Percentiles rank a stretch among this genome's conserved stretches.
phyloP scores from a whole-genome alignment of 2,888 invertebrate genomes.

The Seladonia tumulorum region DNA sequence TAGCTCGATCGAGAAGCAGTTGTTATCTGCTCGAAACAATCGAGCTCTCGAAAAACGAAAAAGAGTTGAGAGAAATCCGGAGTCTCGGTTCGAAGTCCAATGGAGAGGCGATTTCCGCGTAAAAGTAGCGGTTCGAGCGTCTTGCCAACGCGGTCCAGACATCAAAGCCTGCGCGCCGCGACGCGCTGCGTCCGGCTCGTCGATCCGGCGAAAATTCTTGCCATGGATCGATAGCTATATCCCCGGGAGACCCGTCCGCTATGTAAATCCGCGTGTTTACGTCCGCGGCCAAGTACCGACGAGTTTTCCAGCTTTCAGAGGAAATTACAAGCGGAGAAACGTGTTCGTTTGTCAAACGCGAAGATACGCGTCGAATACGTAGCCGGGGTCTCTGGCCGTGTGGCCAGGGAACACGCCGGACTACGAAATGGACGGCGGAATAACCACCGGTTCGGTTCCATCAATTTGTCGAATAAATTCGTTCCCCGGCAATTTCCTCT shows the following conservation, averaged over 20 bases:
- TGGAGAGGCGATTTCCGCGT: neutral
- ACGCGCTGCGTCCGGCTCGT: neutral
- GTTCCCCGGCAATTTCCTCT: constrained; percentile 52
- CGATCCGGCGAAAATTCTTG: constrained; percentile 41
- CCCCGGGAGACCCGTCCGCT: constrained; percentile 1
- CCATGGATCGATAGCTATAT: constrained; percentile 36
- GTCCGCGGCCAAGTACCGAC: constrained; percentile 31
- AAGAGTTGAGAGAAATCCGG: neutral
- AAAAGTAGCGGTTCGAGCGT: constrained; percentile 34
- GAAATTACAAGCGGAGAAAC: constrained; percentile 70
- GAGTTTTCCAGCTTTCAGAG: constrained; percentile 65
- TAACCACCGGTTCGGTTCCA: constrained; percentile 54
- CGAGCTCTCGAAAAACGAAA: neutral
- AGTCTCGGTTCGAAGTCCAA: neutral
- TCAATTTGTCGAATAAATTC: constrained; percentile 59
- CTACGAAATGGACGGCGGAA: constrained; percentile 55
- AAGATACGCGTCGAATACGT: constrained; percentile 35
- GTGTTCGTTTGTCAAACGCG: constrained; percentile 55
- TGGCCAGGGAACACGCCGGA: neutral
- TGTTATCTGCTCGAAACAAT: neutral
- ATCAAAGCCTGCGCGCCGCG: constrained; percentile 29
- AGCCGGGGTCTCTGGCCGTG: neutral
- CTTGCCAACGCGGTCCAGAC: constrained; percentile 22
- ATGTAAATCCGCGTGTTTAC: constrained; percentile 34
- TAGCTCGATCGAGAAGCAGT: neutral